Evolutionary conservation across 2,797 vertebrate species (phyloP).

Genomic region (Pangasius djambal): DNA sequence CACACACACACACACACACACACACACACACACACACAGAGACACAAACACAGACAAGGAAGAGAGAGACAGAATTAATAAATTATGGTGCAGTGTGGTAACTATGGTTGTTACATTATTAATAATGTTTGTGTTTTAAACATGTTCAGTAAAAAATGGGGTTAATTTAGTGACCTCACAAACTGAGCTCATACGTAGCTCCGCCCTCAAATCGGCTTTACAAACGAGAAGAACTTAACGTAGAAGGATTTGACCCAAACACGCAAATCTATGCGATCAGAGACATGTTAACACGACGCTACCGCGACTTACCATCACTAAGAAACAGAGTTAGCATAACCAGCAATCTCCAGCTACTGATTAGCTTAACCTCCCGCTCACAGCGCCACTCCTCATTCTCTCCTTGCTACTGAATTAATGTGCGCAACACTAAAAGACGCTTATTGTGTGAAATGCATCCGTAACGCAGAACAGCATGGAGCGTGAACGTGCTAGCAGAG

Average conservation of each 20-base stretch:
- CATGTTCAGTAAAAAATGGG: not conserved
- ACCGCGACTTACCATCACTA: too few species aligned
- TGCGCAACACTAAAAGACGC: not conserved
- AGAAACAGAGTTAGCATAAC: not conserved
- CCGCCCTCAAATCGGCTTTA: not conserved
- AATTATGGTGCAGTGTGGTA: not conserved
- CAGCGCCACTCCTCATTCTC: not conserved
- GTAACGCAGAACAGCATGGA: too few species aligned
- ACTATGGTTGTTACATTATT: not conserved
- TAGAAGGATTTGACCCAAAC: too few species aligned
- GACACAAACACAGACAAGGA: not conserved
- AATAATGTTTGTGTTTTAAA: not conserved
- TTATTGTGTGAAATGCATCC: not conserved
- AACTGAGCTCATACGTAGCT: not conserved
- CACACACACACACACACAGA: not conserved
- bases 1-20: slow-evolving; percentile 2
- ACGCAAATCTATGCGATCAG: too few species aligned
- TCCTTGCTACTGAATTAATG: too few species aligned
- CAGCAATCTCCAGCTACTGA: not conserved
- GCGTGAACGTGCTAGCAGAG: not conserved
- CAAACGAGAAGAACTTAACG: not conserved
- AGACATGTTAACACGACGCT: too few species aligned
- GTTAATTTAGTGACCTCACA: not conserved
- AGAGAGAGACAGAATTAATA: not conserved
- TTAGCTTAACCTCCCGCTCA: not conserved